Evolutionary conservation across 2,113 vertebrate genomes (phyloP).

Genomic region (Corythoichthys haematopterus): DNA sequence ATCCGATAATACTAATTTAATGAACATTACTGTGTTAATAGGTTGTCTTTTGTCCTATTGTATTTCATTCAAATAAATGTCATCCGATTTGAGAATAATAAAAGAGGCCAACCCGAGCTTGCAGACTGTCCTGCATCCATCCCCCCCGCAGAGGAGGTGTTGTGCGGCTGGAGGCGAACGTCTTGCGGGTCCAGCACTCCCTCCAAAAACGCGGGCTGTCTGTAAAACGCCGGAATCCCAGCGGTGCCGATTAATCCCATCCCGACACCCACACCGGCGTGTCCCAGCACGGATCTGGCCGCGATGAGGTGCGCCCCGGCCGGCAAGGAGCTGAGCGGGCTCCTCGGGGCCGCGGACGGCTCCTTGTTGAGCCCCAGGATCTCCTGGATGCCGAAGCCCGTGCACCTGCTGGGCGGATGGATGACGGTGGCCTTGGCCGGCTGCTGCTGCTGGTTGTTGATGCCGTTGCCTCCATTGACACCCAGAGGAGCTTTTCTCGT

Average conservation of each 20-base stretch:
- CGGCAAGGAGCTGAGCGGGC: slow-evolving; percentile 78
- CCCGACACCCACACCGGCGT: slow-evolving; percentile 77
- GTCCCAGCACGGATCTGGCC: slow-evolving; percentile 84
- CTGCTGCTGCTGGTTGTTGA: slow-evolving; percentile 28
- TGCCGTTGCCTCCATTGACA: slow-evolving; percentile 57
- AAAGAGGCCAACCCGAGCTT: slow-evolving; percentile 81
- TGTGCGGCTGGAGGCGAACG: slow-evolving; percentile 83
- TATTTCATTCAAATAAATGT: not conserved
- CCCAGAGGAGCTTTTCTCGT: slow-evolving; percentile 62
- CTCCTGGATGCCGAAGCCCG: slow-evolving; percentile 97
- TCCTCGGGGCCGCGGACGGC: slow-evolving; percentile 78
- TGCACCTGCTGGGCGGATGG: slow-evolving; percentile 81
- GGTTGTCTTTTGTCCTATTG: not conserved
- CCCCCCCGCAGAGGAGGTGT: slow-evolving; percentile 76
- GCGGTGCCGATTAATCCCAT: slow-evolving; percentile 88
- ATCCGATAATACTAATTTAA: not conserved
- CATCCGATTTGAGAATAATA: not conserved
- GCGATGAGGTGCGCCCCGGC: slow-evolving; percentile 85
- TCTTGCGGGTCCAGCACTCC: slow-evolving; percentile 84
- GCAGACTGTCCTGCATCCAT: slow-evolving; percentile 85
- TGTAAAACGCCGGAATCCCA: slow-evolving; percentile 90
- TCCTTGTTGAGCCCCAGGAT: slow-evolving; percentile 96
- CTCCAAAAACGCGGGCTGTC: slow-evolving; percentile 89
- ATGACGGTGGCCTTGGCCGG: slow-evolving; percentile 61
- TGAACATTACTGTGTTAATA: not conserved